Conservation (phyloP, 37 sponge, comb jelly and placozoan species). For the Cladorhizidae sp. region DNA sequence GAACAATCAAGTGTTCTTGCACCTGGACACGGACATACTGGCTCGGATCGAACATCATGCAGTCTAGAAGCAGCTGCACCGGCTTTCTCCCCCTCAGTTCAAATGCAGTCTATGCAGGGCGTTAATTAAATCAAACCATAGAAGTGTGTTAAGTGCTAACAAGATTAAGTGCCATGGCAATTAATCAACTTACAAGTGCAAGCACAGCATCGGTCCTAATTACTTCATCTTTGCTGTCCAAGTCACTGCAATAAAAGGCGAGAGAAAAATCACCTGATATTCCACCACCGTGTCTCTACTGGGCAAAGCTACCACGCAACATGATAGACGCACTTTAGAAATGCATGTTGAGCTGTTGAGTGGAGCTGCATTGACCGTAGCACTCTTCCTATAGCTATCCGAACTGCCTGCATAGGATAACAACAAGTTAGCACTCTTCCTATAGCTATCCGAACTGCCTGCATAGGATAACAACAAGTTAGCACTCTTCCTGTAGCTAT, state of each 20-base stretch:
- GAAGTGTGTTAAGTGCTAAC: not conserved
- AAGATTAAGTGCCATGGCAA: not conserved
- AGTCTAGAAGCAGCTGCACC: conserved; percentile 27
- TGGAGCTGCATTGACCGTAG: not conserved
- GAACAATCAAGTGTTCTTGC: not conserved
- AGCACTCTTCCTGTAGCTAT: too few relatives aligned
- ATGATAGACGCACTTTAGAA: conserved; percentile 14
- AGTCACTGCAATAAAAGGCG: not conserved
- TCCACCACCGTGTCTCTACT: too few relatives aligned
- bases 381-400: conserved; percentile 27
- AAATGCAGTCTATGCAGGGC: conserved; percentile 27
- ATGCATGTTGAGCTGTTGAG: conserved; percentile 12
- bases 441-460: too few relatives aligned
- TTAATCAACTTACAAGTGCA: conserved; percentile 22
- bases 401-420: conserved; percentile 20
- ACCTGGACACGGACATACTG: conserved; percentile 46
- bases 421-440: too few relatives aligned
- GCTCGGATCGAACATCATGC: conserved; percentile 51
- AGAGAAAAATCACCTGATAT: not conserved
- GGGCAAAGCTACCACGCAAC: not conserved
- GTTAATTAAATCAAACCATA: not conserved
- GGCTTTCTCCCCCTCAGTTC: not conserved
- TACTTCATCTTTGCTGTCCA: not conserved
- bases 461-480: too few relatives aligned
- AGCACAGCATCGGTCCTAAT: conserved; percentile 15